Base-by-base conservation (phyloP, 2,888 invertebrate species). In the Zygogramma bicolorata region DNA sequence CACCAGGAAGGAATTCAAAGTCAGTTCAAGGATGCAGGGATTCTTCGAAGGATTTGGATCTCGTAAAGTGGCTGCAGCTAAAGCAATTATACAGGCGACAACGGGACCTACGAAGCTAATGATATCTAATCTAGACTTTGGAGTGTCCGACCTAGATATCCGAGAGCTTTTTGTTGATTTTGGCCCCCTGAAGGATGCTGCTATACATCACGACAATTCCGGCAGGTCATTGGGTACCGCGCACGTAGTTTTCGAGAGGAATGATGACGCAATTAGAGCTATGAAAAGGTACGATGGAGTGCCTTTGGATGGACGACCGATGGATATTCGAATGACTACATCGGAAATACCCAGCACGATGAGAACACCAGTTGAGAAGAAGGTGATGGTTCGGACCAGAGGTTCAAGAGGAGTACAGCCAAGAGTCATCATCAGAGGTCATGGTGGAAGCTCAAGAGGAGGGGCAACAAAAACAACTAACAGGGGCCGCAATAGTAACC, bases 221-320 rank as follows among this genome's bases (percentile, higher is more conserved):
- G 99, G 98, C 71, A 91, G 98, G 86, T 98, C 98, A 70, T 89
- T 98, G 84, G 99, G 99, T 71, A 97, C 98, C 79, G 99, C 98
- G 67, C 98, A 99, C 90, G 97, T 99, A 18, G 93, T 98, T 75
- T 99, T 97, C 88, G 97, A 97, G 83, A 91, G 97, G 84, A 91
- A 94, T 85, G 91, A 93, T 70, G 98, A 98, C 90, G 98, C 98
- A n/a, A 91, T 97, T 57, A 95, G 95, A 86, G 96, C 98, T 10
- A 94, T 98, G 93, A 97, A 97, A 88, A 97, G 98, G 86, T 99
- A 99, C 86, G 97, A 99, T 88, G 97, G 97, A 79, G 97, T 99
- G 57, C 98, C 98, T 31, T 89, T 99, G 68, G 98, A 99, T 90
- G 98, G 98, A 86, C 91, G 97, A 73, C 95, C 97, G 59, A 98